Conservation (phyloP, 1,140 invertebrate species). For the Magallana angulata region DNA sequence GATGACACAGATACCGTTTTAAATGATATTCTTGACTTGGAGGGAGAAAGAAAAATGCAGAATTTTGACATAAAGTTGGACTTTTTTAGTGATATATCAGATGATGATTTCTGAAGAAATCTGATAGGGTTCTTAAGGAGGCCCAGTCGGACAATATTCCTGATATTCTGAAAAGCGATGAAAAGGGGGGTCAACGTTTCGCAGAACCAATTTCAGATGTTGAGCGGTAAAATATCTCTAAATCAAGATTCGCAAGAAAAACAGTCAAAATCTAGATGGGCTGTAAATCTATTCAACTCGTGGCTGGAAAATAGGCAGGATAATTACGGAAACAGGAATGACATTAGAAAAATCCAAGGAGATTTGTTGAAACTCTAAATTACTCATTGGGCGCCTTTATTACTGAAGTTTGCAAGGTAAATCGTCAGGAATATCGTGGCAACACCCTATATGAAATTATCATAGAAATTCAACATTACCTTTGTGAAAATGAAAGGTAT, state of each 20-base stretch:
- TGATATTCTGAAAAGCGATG: not conserved
- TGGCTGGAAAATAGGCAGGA: not conserved
- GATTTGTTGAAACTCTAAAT: not conserved
- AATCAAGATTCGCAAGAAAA: not conserved
- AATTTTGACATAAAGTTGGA: too few species aligned
- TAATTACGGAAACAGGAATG: not conserved
- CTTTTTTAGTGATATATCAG: not conserved
- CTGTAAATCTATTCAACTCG: not conserved
- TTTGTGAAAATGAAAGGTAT: not conserved
- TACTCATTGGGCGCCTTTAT: not conserved
- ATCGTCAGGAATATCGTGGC: not conserved
- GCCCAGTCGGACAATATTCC: not conserved
- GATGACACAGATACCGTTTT: not conserved
- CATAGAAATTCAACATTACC: not conserved
- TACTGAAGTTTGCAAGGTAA: not conserved
- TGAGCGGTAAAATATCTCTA: not conserved
- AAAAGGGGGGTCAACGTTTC: too few species aligned
- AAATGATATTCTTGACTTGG: too few species aligned
- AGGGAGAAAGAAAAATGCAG: too few species aligned
- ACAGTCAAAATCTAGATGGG: not conserved
- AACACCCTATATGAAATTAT: slow-evolving; percentile 11
- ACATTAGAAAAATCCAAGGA: not conserved
- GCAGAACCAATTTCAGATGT: not conserved
- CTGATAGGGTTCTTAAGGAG: not conserved
- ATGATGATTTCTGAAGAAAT: not conserved